Conservation (phyloP, 1,140 invertebrate genomes). For the Heterodera schachtii region DNA sequence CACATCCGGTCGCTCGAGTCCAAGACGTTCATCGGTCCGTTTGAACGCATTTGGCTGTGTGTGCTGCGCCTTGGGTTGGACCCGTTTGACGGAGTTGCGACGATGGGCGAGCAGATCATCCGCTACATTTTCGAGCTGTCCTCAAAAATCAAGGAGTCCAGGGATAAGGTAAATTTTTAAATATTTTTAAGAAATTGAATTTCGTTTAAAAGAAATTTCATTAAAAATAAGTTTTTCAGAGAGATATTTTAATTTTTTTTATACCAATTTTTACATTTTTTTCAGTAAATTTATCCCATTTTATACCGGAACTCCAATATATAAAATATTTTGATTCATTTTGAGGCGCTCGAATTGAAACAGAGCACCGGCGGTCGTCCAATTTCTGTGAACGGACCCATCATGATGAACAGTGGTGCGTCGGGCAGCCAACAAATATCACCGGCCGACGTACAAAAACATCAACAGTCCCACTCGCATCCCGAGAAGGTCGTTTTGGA, state of each 20-base stretch:
- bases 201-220: background rate
- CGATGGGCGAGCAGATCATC: slow-evolving; percentile 40
- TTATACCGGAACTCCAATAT: background rate
- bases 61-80: slow-evolving; percentile 54
- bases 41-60: slow-evolving; percentile 63
- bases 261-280: background rate
- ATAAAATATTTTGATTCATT: background rate
- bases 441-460: background rate
- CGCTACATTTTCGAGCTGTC: slow-evolving; percentile 26
- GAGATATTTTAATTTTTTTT: too few relatives aligned
- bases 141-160: slow-evolving; percentile 16
- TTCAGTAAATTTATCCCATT: background rate
- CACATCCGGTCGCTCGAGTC: slow-evolving; percentile 51
- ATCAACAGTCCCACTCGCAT: background rate
- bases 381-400: slow-evolving; percentile 14
- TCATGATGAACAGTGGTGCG: background rate
- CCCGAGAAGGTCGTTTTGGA: background rate
- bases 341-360: slow-evolving; percentile 16
- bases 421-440: background rate
- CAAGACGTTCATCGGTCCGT: slow-evolving; percentile 58
- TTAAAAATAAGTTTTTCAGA: too few relatives aligned
- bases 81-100: slow-evolving; percentile 52
- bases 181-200: background rate
- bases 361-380: slow-evolving; percentile 3
- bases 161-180: background rate